Evolutionary conservation across 2,888 invertebrate genomes (phyloP).

Genomic region (Boloria euphrosyne): DNA sequence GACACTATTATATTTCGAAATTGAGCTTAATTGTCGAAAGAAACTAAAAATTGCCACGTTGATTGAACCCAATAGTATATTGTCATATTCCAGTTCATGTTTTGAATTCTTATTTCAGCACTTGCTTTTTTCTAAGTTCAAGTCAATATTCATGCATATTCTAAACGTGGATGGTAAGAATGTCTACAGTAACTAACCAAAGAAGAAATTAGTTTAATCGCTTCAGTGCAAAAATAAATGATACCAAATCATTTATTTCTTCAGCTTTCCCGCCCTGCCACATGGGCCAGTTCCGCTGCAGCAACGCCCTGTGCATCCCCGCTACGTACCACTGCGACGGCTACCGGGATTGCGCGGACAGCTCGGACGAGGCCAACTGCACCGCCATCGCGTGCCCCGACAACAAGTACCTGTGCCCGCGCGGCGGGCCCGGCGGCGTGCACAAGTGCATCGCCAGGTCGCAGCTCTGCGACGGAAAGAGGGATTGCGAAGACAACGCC

Average conservation of each 20-base stretch:
- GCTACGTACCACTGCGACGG: slow-evolving; percentile 92
- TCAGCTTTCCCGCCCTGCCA: slow-evolving; percentile 95
- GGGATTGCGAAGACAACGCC: slow-evolving; percentile 94
- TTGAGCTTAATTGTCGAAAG: too few species aligned
- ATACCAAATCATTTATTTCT: slow-evolving; percentile 21
- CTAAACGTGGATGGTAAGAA: too few species aligned
- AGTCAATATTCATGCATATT: too few species aligned
- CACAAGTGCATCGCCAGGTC: slow-evolving; percentile 94
- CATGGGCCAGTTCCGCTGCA: slow-evolving; percentile 95
- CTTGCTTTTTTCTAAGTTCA: too few species aligned
- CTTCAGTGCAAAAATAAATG: too few species aligned
- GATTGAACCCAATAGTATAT: too few species aligned
- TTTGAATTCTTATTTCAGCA: too few species aligned
- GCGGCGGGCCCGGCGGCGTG: slow-evolving; percentile 85
- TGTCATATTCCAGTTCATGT: too few species aligned
- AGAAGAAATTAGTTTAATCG: too few species aligned
- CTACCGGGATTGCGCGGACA: slow-evolving; percentile 95
- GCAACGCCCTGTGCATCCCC: slow-evolving; percentile 96
- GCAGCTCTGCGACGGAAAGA: slow-evolving; percentile 94
- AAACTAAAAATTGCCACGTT: too few species aligned
- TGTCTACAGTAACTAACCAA: too few species aligned
- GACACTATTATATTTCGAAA: too few species aligned
- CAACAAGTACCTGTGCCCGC: slow-evolving; percentile 94
- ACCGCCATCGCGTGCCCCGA: slow-evolving; percentile 93
- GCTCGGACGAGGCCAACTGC: slow-evolving; percentile 94